These are phyloP conservation scores for Chelonoidis abingdonii DNA, from an alignment of 2,113 vertebrate genomes.

Conservation along the genomic window DNA sequence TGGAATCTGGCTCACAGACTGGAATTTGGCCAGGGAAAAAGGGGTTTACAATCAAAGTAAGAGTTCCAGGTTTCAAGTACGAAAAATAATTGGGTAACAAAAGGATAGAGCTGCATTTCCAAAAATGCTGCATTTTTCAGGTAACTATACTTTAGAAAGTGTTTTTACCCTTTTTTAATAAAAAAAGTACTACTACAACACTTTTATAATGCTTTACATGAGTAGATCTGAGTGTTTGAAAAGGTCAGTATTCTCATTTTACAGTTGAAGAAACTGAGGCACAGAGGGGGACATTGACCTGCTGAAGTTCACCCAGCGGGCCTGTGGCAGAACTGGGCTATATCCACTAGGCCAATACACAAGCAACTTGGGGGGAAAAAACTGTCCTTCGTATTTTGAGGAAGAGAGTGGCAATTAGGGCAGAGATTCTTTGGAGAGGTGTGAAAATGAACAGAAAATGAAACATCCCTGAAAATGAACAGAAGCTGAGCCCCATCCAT, in stretches of 20 bases:
- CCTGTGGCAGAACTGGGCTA: not conserved
- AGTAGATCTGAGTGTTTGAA: not conserved
- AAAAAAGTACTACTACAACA: not conserved
- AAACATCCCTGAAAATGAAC: slow-evolving; percentile 3
- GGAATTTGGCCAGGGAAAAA: not conserved
- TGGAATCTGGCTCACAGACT: not conserved
- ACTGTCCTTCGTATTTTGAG: not conserved
- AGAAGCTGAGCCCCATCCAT: not conserved
- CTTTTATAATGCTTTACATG: not conserved
- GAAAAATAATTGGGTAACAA: not conserved
- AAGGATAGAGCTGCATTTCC: not conserved
- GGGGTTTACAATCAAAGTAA: not conserved
- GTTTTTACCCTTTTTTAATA: not conserved
- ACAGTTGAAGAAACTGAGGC: not conserved
- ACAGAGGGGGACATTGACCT: not conserved
- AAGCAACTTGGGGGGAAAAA: not conserved
- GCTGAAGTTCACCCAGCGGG: not conserved
- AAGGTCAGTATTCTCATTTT: not conserved
- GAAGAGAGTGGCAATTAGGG: not conserved
- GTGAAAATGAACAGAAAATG: not conserved
- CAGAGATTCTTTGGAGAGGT: not conserved
- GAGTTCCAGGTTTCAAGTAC: not conserved
- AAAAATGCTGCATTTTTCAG: not conserved
- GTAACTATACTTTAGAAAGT: not conserved
- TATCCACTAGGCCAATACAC: not conserved